These are phyloP conservation scores for Caradrina kadenii DNA, from an alignment of 2,888 invertebrate species.

Conservation along the genomic window DNA sequence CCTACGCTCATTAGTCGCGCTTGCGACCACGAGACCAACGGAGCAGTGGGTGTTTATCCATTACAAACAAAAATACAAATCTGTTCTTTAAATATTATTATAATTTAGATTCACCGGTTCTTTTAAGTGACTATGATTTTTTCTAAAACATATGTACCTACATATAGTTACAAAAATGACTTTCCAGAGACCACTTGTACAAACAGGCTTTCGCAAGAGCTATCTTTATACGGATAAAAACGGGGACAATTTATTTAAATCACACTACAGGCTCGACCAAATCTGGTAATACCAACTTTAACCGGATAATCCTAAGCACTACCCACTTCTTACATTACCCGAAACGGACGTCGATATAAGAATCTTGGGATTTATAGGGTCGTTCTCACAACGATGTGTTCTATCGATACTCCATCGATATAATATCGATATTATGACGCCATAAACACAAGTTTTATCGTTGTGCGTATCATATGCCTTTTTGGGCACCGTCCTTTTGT, in stretches of 20 bases:
- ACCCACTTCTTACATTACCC: slow-evolving; percentile 11
- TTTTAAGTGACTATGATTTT: no score
- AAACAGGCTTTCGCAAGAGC: slow-evolving; percentile 1
- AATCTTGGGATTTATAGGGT: slow-evolving; percentile 44
- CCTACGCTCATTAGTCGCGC: no score
- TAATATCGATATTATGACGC: slow-evolving; percentile 48
- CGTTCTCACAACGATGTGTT: slow-evolving; percentile 47
- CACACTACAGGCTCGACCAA: slow-evolving; percentile 6
- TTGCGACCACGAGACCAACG: no score
- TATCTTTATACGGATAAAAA: slow-evolving; percentile 1
- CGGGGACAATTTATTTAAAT: slow-evolving; percentile 44
- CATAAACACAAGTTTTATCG: slow-evolving; percentile 55
- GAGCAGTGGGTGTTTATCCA: no score
- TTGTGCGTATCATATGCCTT: slow-evolving; percentile 36
- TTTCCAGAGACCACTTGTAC: not conserved
- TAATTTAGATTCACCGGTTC: no score
- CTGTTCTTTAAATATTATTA: no score
- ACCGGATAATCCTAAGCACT: slow-evolving; percentile 5
- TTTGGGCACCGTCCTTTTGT: slow-evolving; percentile 19
- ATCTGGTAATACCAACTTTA: slow-evolving; percentile 11
- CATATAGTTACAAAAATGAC: not conserved
- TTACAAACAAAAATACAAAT: no score
- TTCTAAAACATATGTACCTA: not conserved
- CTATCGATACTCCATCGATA: slow-evolving; percentile 43
- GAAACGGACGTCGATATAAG: slow-evolving; percentile 15